phyloP scores from a whole-genome alignment of 1,140 invertebrate species.

The Vollenhovia emeryi region DNA sequence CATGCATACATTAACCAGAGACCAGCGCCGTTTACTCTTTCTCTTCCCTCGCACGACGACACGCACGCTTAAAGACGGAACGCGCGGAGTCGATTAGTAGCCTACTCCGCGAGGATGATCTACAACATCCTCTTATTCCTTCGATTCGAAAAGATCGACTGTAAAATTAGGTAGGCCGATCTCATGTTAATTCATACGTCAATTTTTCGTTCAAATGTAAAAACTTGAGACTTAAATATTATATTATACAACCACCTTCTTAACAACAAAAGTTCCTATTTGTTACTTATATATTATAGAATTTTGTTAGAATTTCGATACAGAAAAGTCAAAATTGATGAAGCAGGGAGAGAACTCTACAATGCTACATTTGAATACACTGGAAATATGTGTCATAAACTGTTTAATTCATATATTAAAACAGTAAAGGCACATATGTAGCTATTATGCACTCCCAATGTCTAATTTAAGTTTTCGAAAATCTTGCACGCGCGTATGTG shows the following conservation, averaged over 20 bases:
- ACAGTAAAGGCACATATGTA: neutral
- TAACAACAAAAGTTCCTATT: neutral
- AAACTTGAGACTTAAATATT: neutral
- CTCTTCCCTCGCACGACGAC: constrained; percentile 48
- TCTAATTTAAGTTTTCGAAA: constrained; percentile 1
- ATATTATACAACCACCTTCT: neutral
- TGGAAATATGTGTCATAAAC: no score
- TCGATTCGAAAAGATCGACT: neutral
- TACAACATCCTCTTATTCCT: constrained; percentile 38
- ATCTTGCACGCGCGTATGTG: neutral
- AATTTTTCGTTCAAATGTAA: neutral
- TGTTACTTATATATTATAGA: neutral
- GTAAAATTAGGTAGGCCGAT: neutral
- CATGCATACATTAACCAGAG: constrained; percentile 72
- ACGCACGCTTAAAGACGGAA: constrained; percentile 36
- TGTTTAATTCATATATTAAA: neutral
- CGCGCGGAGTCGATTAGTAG: constrained; percentile 62
- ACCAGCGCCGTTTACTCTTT: constrained; percentile 57
- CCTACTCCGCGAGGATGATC: constrained; percentile 56
- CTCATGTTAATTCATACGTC: constrained; percentile 20
- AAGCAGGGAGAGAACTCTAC: neutral
- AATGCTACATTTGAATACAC: neutral
- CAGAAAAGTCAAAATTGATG: neutral
- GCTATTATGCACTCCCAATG: neutral
- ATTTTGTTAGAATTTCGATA: neutral